These are phyloP conservation scores for Gorsachius magnificus DNA, from an alignment of 2,797 vertebrate genomes.

Conservation along the genomic window DNA sequence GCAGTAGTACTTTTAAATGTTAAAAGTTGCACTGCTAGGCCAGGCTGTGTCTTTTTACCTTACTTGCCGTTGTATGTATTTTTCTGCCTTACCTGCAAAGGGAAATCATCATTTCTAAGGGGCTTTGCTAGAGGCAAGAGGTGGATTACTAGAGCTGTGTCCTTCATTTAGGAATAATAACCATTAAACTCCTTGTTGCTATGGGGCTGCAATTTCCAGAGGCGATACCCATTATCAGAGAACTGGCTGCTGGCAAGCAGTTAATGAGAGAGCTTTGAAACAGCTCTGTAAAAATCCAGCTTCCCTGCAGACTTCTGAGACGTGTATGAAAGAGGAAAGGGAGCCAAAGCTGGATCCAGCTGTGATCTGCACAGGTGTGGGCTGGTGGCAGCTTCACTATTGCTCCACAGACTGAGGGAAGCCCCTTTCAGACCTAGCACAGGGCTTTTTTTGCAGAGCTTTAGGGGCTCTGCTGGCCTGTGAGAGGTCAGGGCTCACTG, in stretches of 20 bases:
- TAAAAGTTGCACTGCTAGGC: background rate
- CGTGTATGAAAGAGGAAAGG: background rate
- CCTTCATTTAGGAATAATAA: conserved; percentile 30
- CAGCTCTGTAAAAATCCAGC: background rate
- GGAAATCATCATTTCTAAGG: background rate
- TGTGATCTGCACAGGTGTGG: background rate
- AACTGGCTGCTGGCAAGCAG: conserved; percentile 42
- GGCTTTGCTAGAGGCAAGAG: background rate
- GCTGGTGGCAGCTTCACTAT: fast-evolving
- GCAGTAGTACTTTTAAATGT: background rate
- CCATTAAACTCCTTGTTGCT: conserved; percentile 63
- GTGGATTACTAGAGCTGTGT: background rate
- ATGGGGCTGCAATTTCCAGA: conserved; percentile 58
- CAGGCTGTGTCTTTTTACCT: background rate
- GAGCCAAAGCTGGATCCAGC: background rate
- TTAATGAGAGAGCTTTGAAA: conserved; percentile 53
- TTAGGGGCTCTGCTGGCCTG: background rate
- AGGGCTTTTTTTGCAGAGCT: background rate
- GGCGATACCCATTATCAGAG: conserved; percentile 29
- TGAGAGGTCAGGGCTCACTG: background rate
- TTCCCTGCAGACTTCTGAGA: conserved; percentile 37
- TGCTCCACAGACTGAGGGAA: background rate
- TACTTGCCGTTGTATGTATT: background rate
- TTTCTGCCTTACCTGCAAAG: background rate
- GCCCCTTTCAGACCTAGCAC: background rate